phyloP scores from a whole-genome alignment of 2,888 invertebrate species.

The Saturnia japonica region DNA sequence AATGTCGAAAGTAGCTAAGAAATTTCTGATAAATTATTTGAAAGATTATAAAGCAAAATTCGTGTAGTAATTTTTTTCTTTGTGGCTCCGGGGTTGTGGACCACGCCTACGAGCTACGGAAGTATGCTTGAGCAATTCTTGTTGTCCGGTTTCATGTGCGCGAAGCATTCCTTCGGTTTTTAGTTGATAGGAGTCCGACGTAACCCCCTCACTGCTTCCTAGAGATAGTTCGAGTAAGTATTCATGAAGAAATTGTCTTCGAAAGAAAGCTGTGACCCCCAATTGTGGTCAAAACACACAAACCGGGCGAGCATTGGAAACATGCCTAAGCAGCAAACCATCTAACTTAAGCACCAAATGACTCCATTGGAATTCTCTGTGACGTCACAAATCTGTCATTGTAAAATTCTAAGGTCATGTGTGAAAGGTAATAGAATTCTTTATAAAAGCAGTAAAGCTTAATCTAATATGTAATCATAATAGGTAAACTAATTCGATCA shows the following conservation, averaged over 20 bases:
- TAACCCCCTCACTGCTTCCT: too few relatives aligned
- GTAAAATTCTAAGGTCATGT: not conserved
- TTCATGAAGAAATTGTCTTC: not conserved
- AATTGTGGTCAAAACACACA: not conserved
- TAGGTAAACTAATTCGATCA: not conserved
- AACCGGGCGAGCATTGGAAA: not conserved
- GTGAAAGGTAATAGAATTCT: not conserved
- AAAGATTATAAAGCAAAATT: too few relatives aligned
- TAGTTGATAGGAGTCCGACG: not conserved
- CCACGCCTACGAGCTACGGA: too few relatives aligned
- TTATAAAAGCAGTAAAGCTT: not conserved
- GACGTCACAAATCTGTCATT: not conserved
- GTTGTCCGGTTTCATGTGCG: not conserved
- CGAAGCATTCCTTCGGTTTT: too few relatives aligned
- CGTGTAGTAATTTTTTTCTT: too few relatives aligned
- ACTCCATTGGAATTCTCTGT: too few relatives aligned
- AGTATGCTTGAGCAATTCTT: too few relatives aligned
- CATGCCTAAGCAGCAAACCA: too few relatives aligned
- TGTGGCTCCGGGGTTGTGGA: too few relatives aligned
- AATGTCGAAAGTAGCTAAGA: too few relatives aligned
- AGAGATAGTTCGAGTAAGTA: not conserved
- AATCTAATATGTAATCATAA: not conserved
- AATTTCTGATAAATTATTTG: too few relatives aligned
- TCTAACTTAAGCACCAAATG: too few relatives aligned
- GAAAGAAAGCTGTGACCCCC: not conserved